Evolutionary conservation across 2,113 vertebrate genomes (phyloP).

Genomic region (Silurus meridionalis): DNA sequence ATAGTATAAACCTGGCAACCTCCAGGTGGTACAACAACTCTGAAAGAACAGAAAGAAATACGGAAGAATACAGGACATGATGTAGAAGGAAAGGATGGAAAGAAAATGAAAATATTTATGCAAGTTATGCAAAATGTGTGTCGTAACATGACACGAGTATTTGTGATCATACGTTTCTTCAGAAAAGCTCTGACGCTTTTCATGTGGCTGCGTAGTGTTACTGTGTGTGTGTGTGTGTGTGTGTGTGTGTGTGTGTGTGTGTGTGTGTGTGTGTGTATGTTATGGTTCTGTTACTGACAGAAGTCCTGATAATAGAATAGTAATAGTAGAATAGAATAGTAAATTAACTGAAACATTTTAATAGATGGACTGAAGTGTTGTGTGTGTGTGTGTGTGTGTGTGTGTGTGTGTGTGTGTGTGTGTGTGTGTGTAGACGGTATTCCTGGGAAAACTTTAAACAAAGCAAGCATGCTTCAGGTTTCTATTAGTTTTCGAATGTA

Average conservation of each 20-base stretch:
- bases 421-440: not conserved
- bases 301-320: not conserved
- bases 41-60: not conserved
- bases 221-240: no score
- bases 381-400: no score
- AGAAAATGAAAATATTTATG: not conserved
- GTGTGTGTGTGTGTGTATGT: no score
- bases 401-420: not conserved
- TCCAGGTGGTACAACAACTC: not conserved
- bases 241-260: no score
- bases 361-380: not conserved
- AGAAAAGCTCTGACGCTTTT: not conserved
- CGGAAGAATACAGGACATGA: not conserved
- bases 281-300: not conserved
- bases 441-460: constrained; percentile 1
- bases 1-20: no score
- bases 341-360: no score
- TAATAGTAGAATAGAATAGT: no score
- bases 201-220: not conserved
- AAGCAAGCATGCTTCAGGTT: not conserved
- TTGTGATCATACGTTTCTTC: not conserved
- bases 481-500: constrained; percentile 2
- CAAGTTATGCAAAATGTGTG: constrained; percentile 27
- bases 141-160: not conserved
- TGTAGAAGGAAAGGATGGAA: not conserved